Evolutionary conservation across 2,888 invertebrate genomes (phyloP).

Genomic region (Belgica antarctica): DNA sequence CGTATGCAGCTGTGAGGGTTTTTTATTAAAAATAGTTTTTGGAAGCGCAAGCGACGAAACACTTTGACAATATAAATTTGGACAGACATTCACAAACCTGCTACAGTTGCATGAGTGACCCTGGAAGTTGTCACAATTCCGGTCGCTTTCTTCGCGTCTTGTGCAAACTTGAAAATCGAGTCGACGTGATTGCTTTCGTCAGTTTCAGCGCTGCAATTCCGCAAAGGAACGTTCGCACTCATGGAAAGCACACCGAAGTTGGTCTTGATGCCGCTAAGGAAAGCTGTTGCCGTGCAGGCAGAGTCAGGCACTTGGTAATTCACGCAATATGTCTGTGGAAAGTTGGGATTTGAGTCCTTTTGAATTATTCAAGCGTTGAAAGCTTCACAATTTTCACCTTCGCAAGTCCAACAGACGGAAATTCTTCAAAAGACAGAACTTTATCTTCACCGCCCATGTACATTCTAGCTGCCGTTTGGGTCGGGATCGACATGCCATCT

Average conservation of each 20-base stretch:
- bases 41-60: no score
- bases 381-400: slow-evolving; percentile 58
- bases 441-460: slow-evolving; percentile 75
- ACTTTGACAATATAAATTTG: not conserved
- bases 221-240: slow-evolving; percentile 60
- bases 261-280: slow-evolving; percentile 56
- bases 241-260: slow-evolving; percentile 70
- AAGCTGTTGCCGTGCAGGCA: slow-evolving; percentile 61
- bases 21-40: not conserved
- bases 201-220: slow-evolving; percentile 63
- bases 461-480: slow-evolving; percentile 72
- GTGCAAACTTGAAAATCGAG: slow-evolving; percentile 66
- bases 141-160: slow-evolving; percentile 52
- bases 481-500: slow-evolving; percentile 84
- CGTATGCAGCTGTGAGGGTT: slow-evolving; percentile 56
- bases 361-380: slow-evolving; percentile 1
- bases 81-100: slow-evolving; percentile 54
- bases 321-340: slow-evolving; percentile 68
- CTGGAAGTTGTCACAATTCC: slow-evolving; percentile 69
- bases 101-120: slow-evolving; percentile 71
- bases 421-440: slow-evolving; percentile 69
- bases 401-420: slow-evolving; percentile 70
- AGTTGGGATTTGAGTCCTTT: not conserved
- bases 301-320: slow-evolving; percentile 79
- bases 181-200: slow-evolving; percentile 58